A percentile compares a stretch with the other conserved stretches of the same genome.
These are phyloP conservation scores for Cochlearius cochlearius DNA, from an alignment of 2,113 vertebrate genomes.

Conservation along the genomic window DNA sequence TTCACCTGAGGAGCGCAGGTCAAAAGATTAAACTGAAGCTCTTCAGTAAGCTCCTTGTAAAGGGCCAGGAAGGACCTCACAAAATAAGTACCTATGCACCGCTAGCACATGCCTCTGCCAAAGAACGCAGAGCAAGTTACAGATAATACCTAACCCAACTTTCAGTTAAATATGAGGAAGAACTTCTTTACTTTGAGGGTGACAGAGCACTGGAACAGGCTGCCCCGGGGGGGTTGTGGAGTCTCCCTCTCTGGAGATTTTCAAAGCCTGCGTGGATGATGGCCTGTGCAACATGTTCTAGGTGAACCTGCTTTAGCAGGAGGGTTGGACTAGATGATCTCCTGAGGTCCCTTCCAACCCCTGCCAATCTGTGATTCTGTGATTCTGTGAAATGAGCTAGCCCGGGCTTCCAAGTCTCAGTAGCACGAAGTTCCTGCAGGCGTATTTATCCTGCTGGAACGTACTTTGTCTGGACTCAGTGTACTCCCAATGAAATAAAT, in stretches of 20 bases:
- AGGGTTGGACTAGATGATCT: no score
- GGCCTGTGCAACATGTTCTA: no score
- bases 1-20: neutral
- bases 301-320: no score
- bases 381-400: neutral
- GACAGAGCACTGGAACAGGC: no score
- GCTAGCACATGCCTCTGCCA: neutral
- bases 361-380: no score
- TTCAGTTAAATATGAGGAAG: no score
- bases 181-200: no score
- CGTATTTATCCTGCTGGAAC: neutral
- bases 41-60: neutral
- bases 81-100: neutral
- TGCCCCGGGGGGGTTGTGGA: no score
- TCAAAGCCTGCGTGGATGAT: no score
- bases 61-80: neutral
- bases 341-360: no score
- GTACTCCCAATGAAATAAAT: neutral
- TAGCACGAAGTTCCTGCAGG: rapidly evolving
- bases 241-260: no score
- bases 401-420: neutral
- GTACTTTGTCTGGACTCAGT: neutral
- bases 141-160: neutral
- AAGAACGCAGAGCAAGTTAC: neutral
- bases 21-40: neutral